A percentile compares a stretch with the other conserved stretches of the same genome.
These are phyloP conservation scores for Adela reaumurella DNA, from an alignment of 2,888 invertebrate genomes.

Conservation along the genomic window DNA sequence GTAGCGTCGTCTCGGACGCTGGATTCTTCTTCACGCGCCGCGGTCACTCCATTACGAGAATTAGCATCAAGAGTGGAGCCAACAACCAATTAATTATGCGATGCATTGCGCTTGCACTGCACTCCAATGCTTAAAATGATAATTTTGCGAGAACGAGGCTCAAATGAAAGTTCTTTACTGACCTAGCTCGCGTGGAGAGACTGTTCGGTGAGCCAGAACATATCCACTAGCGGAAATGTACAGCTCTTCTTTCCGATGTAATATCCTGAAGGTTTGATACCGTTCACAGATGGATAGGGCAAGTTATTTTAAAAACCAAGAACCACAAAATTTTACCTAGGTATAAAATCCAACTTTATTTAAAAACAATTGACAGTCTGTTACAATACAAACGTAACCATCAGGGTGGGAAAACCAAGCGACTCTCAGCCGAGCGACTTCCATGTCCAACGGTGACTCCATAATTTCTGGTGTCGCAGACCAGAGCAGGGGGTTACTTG, in stretches of 20 bases:
- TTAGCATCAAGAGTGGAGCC: neutral
- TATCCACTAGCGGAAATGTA: too few species aligned
- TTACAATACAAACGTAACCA: neutral
- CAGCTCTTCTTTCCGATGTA: too few species aligned
- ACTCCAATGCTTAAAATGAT: neutral
- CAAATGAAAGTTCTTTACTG: neutral
- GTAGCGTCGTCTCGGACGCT: neutral
- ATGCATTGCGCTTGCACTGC: neutral
- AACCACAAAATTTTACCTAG: too few species aligned
- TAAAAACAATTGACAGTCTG: neutral
- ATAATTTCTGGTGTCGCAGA: too few species aligned
- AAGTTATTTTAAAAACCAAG: too few species aligned
- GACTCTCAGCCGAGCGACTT: too few species aligned
- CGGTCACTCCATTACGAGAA: neutral
- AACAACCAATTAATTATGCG: neutral
- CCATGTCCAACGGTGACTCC: too few species aligned
- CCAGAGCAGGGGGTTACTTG: conserved; percentile 2
- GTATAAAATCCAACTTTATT: too few species aligned
- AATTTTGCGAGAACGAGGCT: neutral
- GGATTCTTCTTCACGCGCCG: neutral
- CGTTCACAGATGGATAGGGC: too few species aligned
- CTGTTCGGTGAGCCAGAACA: too few species aligned
- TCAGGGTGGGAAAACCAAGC: too few species aligned
- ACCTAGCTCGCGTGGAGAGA: neutral
- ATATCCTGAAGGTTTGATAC: too few species aligned